Base-by-base conservation (phyloP, 2,797 vertebrate genomes). In the Sorex maritimensis region DNA sequence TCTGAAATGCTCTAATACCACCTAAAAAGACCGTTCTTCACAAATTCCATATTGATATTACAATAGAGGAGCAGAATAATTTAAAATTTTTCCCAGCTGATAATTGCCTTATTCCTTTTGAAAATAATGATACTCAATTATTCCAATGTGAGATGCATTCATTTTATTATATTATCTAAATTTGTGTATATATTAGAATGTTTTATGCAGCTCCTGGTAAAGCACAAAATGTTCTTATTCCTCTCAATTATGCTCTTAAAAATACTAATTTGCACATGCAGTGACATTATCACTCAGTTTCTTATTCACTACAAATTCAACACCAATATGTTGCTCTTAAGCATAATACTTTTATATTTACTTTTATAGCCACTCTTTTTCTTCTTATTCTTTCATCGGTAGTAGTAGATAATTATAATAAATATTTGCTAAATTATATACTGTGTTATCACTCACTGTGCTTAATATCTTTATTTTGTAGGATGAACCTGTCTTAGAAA, bases 91-190 rank as follows among this genome's bases (percentile, higher is more conserved):
- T 94, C 94, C 93, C 94, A 93, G 96, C 97, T 88, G 58, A 86
- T 97, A 98, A 98, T 97, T 97, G 94, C 89, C 92, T 80, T 95
- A 94, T 95, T 97, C 94, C 96, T 96, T 98, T 97, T 96, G 95
- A 97, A 97, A 97, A 98, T 97, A 97, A 97, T 95, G 89, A 63
- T 93, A 95, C 82, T 92, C 13, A 28, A 88, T 97, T 96, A 96
- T 95, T 94, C 95, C 95, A 96, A 26, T 95, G 95, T 95, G 94
- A 97, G 93, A 95, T 93, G 96, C 95, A 96, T 97, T 97, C 92
- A 92, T 94, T 97, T 96, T 96, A 94, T 94, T 95, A 81, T 44
- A 95, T 96, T 97, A 96, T 95, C 96, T 97, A 96, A 97, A 97
- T 97, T 94, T 95, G 77, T 95, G 55, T 92, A 96, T 97, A 96